Percentiles rank a stretch among this genome's conserved stretches.
Conservation (phyloP, 2,888 invertebrate genomes). For the Ditylenchus weischeri region DNA sequence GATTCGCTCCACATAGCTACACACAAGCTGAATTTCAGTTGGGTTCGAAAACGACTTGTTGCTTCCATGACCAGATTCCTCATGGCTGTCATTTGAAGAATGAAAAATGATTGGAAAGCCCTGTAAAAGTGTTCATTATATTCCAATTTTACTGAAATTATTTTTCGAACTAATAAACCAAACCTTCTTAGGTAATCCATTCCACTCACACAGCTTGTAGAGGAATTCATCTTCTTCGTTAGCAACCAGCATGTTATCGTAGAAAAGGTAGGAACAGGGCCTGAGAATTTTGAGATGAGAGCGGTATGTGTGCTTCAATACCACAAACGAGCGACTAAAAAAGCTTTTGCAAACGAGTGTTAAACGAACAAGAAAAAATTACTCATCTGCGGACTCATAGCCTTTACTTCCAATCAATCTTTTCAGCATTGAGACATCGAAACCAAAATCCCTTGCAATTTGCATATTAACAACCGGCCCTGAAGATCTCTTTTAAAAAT, state of each 20-base stretch:
- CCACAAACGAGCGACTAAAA: conserved; percentile 27
- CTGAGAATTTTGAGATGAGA: conserved; percentile 31
- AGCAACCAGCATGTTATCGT: conserved; percentile 26
- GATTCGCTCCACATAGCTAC: conserved; percentile 31
- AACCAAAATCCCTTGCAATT: conserved; percentile 22
- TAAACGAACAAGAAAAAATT: not conserved
- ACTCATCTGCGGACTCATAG: conserved; percentile 11
- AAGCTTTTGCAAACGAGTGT: not conserved
- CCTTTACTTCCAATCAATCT: conserved; percentile 19
- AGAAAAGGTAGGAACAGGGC: conserved; percentile 34
- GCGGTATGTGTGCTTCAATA: conserved; percentile 31
- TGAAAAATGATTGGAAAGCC: conserved; percentile 33
- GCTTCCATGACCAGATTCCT: conserved; percentile 11
- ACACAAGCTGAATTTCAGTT: conserved; percentile 26
- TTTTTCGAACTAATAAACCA: not conserved
- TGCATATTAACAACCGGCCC: conserved; percentile 23
- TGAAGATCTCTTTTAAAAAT: not conserved
- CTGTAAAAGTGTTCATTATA: conserved; percentile 2
- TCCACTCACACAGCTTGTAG: conserved; percentile 28
- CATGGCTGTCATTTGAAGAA: conserved; percentile 28
- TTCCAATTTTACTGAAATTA: not conserved
- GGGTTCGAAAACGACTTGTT: conserved; percentile 30
- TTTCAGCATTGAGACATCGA: conserved; percentile 29
- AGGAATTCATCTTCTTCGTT: conserved; percentile 27
- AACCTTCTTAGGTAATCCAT: conserved; percentile 26